Base-by-base conservation (phyloP, 2,888 invertebrate genomes). In the Amblyjoppa proteus region DNA sequence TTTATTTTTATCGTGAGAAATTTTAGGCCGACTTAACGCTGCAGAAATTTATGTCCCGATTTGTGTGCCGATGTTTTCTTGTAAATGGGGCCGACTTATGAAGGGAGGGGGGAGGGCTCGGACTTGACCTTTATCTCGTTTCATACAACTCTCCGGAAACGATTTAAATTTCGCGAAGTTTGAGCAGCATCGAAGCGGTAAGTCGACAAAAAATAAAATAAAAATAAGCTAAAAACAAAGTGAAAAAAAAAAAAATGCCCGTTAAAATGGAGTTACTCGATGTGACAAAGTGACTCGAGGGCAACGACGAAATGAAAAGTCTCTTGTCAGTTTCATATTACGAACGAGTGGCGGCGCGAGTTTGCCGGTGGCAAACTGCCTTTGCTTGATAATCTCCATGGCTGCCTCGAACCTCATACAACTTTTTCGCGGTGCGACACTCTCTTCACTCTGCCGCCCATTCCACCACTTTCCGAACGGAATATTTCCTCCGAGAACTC, bases 381-480 rank as follows among this genome's bases (percentile, higher is more conserved):
- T 58, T 34, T 71, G 4, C 58, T 51, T 70, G 45, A 79, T 79
- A 31, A 38, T 64, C 70, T n/a, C 38, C 45, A 49, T 61, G 61
- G 79, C 49, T 11, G 31, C 34, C 41, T 28, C 58, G 34, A 79
- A 51, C 71, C 64, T 79, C 79, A 61, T 61, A 70, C 28, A 79
- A 71, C 71, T 79, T 79, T 71, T 61, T 64, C 71, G 58, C 70
- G 51, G 71, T 61, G 49, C 61, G 20, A 25, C 25, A 1, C 61
- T 9, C 34, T 13, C 28, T 34, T 25, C 49, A 41, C 41, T 9
- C 49, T 6, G 5, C 28, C 53, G 20, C 38, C 49, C 16, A 20
- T 61, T 49, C 34, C 41, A 16, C 45, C 4, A 6, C 41, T 28
- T 34, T 25, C 41, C 51, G 11, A 34, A 53, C 25, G 13, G 31